Percentiles rank a stretch among this genome's conserved stretches.
These are phyloP conservation scores for Meloe dianella DNA, from an alignment of 2,888 invertebrate genomes.

Conservation along the genomic window DNA sequence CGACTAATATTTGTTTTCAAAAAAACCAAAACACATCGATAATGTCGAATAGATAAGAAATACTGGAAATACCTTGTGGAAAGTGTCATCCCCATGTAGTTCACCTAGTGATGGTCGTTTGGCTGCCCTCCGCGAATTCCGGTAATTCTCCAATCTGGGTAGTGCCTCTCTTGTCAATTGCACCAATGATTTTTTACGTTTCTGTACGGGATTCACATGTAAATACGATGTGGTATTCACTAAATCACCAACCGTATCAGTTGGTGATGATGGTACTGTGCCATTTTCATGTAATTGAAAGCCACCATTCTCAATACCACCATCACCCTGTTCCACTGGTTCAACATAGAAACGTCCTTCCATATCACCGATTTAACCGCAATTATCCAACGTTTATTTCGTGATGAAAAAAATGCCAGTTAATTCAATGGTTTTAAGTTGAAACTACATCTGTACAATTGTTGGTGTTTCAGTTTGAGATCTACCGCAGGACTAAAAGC, in stretches of 20 bases:
- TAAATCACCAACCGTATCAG: slow-evolving; percentile 40
- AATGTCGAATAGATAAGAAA: no score
- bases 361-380: slow-evolving; percentile 34
- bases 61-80: slow-evolving; percentile 60
- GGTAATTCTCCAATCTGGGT: slow-evolving; percentile 83
- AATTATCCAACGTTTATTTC: neutral
- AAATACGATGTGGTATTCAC: slow-evolving; percentile 44
- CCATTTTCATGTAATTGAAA: slow-evolving; percentile 52
- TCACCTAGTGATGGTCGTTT: slow-evolving; percentile 86
- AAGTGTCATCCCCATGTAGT: slow-evolving; percentile 74
- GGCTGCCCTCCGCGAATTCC: slow-evolving; percentile 75
- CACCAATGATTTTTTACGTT: slow-evolving; percentile 66
- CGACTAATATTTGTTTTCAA: no score
- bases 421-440: no score
- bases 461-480: slow-evolving; percentile 26
- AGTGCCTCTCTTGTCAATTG: slow-evolving; percentile 79
- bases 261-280: slow-evolving; percentile 19
- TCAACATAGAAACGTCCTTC: slow-evolving; percentile 44
- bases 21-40: neutral
- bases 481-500: slow-evolving; percentile 28
- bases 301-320: slow-evolving; percentile 49
- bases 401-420: no score
- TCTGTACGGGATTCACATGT: slow-evolving; percentile 41
- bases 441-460: neutral
- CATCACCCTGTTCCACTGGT: slow-evolving; percentile 30